phyloP scores from a whole-genome alignment of 2,888 invertebrate genomes.

The Nasonia oneida region DNA sequence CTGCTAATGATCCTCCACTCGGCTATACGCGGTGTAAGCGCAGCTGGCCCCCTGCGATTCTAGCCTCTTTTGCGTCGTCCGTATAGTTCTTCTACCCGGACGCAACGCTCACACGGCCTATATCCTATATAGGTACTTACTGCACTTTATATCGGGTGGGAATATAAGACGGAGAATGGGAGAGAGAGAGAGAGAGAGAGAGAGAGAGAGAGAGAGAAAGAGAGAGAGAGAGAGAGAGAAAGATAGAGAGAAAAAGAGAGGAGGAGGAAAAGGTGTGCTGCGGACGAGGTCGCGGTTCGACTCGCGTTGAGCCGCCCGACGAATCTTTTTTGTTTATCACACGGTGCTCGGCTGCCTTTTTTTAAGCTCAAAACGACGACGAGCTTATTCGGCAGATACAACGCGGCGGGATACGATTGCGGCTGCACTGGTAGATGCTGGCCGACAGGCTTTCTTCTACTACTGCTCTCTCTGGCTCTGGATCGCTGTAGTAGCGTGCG shows the following conservation, averaged over 20 bases:
- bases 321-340: not conserved
- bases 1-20: not conserved
- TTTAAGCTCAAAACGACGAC: not conserved
- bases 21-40: not conserved
- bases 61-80: not conserved
- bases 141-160: not conserved
- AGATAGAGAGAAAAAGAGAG: conserved; percentile 4
- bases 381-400: not conserved
- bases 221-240: not conserved
- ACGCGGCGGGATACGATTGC: not conserved
- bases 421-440: conserved; percentile 4
- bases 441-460: conserved; percentile 21
- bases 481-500: not conserved
- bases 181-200: not conserved
- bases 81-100: not conserved
- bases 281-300: not conserved
- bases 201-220: not conserved
- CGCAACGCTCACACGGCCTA: not conserved
- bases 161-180: not conserved
- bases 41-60: not conserved
- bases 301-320: conserved; percentile 4
- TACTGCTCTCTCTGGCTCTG: not conserved
- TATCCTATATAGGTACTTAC: not conserved
- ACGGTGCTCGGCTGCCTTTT: not conserved
- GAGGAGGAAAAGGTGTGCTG: not conserved